A percentile compares a stretch with the other conserved stretches of the same genome.
Conservation (phyloP, 2,113 vertebrate species). For the Leuciscus idus region DNA sequence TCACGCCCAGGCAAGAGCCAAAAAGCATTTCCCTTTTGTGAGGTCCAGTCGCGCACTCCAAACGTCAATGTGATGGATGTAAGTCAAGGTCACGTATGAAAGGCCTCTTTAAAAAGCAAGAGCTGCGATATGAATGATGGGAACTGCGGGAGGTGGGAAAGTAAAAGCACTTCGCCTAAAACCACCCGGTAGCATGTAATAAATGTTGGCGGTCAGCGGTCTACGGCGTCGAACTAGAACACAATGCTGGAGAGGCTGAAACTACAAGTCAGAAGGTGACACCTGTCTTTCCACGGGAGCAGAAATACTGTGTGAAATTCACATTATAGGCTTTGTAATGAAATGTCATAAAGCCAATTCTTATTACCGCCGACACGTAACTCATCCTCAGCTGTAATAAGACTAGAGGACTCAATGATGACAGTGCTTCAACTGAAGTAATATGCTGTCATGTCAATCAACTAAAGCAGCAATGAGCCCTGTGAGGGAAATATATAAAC, state of each 20-base stretch:
- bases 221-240: constrained; percentile 6
- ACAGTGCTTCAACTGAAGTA: constrained; percentile 32
- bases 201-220: constrained; percentile 34
- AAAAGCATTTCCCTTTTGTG: constrained; percentile 50
- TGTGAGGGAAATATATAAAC: not conserved
- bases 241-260: not conserved
- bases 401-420: constrained; percentile 31
- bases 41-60: constrained; percentile 46
- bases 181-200: constrained; percentile 21
- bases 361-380: constrained; percentile 22
- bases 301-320: not conserved
- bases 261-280: constrained; percentile 10
- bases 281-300: not conserved
- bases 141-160: constrained; percentile 32
- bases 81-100: constrained; percentile 77
- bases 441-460: constrained; percentile 42
- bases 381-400: constrained; percentile 21
- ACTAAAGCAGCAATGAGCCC: not conserved
- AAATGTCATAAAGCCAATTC: constrained; percentile 41
- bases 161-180: constrained; percentile 44
- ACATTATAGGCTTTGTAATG: constrained; percentile 24
- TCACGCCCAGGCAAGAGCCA: constrained; percentile 38
- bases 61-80: constrained; percentile 75
- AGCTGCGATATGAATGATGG: constrained; percentile 67
- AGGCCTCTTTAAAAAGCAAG: constrained; percentile 68